Evolutionary conservation across 2,113 vertebrate genomes (phyloP).

Genomic region (Accipiter virgatus): DNA sequence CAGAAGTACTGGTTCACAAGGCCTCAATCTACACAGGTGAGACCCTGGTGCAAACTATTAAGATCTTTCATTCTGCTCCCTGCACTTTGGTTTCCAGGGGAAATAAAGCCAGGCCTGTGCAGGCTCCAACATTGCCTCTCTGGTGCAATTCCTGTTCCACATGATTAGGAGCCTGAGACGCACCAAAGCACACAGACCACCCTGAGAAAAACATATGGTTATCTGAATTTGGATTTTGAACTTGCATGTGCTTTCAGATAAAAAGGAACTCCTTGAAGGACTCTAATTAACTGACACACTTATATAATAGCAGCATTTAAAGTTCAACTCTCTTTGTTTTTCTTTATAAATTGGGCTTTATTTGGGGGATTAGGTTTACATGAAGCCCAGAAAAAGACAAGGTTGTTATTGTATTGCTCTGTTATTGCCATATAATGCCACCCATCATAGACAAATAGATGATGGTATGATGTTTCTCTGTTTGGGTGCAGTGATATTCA

Average conservation of each 20-base stretch:
- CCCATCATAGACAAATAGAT: neutral
- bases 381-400: neutral
- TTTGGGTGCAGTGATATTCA: neutral
- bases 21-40: neutral
- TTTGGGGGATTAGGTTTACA: neutral
- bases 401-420: neutral
- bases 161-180: neutral
- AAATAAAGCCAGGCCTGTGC: neutral
- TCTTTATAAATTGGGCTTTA: neutral
- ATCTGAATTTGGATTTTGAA: neutral
- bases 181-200: neutral
- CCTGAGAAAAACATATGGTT: neutral
- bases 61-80: neutral
- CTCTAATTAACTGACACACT: neutral
- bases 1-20: neutral
- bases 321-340: neutral
- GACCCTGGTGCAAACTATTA: neutral
- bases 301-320: neutral
- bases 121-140: neutral
- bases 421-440: neutral
- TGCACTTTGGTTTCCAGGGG: neutral
- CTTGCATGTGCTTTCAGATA: neutral
- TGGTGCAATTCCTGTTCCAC: neutral
- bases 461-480: slow-evolving; percentile 9
- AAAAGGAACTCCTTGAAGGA: neutral